Conservation (phyloP, 2,113 vertebrate species). For the Columbina picui region DNA sequence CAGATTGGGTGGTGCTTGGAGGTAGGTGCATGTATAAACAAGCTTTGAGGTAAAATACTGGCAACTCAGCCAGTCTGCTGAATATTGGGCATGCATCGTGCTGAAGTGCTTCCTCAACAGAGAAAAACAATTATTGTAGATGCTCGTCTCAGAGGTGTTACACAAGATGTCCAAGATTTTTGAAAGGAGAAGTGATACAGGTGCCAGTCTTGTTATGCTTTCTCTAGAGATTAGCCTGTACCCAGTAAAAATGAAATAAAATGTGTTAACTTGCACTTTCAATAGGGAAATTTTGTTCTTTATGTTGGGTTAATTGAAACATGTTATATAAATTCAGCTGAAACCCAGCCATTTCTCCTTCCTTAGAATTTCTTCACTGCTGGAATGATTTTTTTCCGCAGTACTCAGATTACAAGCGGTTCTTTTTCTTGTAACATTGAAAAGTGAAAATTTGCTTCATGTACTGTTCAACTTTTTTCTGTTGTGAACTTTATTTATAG, state of each 20-base stretch:
- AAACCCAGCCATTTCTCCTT: background rate
- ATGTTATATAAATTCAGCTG: background rate
- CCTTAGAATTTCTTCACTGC: background rate
- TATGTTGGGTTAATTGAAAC: background rate
- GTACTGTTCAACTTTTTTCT: background rate
- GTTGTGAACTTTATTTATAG: rapidly evolving
- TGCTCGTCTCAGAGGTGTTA: background rate
- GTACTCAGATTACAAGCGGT: background rate
- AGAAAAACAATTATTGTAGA: background rate
- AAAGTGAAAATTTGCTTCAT: background rate
- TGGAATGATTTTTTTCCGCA: background rate
- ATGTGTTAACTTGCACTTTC: background rate
- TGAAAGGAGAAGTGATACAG: background rate
- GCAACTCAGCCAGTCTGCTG: constrained; percentile 5
- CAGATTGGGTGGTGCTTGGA: background rate
- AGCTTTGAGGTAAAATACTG: constrained; percentile 27
- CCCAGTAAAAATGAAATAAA: background rate
- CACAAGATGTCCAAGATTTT: background rate
- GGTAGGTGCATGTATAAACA: constrained; percentile 35
- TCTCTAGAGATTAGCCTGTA: background rate
- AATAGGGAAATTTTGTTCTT: background rate
- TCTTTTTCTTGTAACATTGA: background rate
- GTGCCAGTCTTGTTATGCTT: background rate
- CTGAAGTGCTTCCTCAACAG: background rate
- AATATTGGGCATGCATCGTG: constrained; percentile 5